Conservation (phyloP, 1,140 invertebrate genomes). For the Papilio polytes region DNA sequence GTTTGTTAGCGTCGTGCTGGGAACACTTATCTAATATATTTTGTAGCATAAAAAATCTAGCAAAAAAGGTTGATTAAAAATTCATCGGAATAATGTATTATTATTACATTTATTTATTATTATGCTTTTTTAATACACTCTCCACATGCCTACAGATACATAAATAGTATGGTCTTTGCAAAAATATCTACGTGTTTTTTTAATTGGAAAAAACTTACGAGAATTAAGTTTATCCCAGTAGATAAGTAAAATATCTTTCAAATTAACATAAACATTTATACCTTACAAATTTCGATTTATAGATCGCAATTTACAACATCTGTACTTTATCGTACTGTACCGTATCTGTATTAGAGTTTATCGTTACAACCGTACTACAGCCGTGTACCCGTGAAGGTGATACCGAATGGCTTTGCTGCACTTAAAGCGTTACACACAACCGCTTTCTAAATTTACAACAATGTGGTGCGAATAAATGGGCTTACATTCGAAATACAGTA, state of each 20-base stretch:
- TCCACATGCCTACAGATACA: too few species aligned
- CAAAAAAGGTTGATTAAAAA: too few species aligned
- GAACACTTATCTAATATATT: conserved; percentile 35
- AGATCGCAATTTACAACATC: neutral
- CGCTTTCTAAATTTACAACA: conserved; percentile 25
- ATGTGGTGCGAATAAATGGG: conserved; percentile 13
- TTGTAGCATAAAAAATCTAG: neutral
- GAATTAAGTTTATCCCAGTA: too few species aligned
- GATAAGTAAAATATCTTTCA: too few species aligned
- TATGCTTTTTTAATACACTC: too few species aligned
- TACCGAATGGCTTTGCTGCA: conserved; percentile 35
- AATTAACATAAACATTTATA: too few species aligned
- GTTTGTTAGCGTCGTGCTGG: conserved; percentile 40
- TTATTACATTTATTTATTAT: too few species aligned
- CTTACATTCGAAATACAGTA: neutral
- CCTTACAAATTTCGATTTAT: too few species aligned
- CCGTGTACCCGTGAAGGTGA: conserved; percentile 20
- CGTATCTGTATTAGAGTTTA: neutral
- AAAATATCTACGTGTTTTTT: too few species aligned
- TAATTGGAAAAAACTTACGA: too few species aligned
- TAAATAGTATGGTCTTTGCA: too few species aligned
- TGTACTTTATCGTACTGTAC: neutral
- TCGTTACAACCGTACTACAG: neutral
- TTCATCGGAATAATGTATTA: too few species aligned
- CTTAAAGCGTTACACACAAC: conserved; percentile 9